Base-by-base conservation (phyloP, 2,797 vertebrate genomes). In the Phrynocephalus guinanensis region DNA sequence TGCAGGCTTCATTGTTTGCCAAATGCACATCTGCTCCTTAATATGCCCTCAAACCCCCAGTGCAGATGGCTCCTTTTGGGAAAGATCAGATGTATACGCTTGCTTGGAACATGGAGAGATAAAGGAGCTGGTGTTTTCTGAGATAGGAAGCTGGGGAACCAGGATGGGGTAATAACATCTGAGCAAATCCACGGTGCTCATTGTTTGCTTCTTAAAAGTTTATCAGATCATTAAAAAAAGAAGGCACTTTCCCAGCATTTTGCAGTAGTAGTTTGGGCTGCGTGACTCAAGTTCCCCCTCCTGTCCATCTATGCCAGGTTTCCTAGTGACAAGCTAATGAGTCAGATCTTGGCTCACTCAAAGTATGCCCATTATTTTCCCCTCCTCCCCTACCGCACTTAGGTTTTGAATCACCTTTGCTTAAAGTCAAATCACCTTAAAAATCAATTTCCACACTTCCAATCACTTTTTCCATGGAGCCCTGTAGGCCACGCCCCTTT, bases 111-210 rank as follows among this genome's bases (percentile, higher is more conserved):
- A 10, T 20, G 33, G 76, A 15, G 79, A 85, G 83, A 90, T 84
- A 93, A 91, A 90, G 92, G 85, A 91, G 79, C 89, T 92, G 93
- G 93, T 94, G 87, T 87, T 87, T 94, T 93, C 93, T 86, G 82
- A 78, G 86, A 91, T 88, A 78, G 76, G 82, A 92, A 66, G 79
- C 83, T 85, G 89, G 90, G 87, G 91, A 93, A 91, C 92, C 93
- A 90, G 91, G 82, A 63, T 93, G 87, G 91, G 92, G 91, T 81
- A 91, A 92, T 95, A 94, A 93, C 94, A 92, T 79, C 0, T 0
- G 70, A 92, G 92, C 92, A 70, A 82, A 38, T 52, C 78, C 56
- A 60, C 22, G 89, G 88, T 93, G 90, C 90, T 94, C 86, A 85
- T 88, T 87, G 89, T 94, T 93, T 95, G 92, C 86, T 90, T 92